Percentiles rank a stretch among this genome's conserved stretches.
phyloP scores from a whole-genome alignment of 2,113 vertebrate genomes.

The Tonatia bakeri region DNA sequence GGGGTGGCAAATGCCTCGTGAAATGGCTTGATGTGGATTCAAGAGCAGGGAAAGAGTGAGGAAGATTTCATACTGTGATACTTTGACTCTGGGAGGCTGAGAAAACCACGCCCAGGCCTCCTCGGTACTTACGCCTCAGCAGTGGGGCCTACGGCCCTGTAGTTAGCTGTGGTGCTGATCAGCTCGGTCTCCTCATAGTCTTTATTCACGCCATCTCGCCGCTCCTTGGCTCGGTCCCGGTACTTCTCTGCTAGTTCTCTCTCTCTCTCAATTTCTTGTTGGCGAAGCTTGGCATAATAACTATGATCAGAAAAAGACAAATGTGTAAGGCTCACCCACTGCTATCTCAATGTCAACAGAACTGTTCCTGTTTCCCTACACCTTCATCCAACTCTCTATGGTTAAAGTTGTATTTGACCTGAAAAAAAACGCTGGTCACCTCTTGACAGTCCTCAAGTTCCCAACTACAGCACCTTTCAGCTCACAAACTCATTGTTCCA shows the following conservation, averaged over 20 bases:
- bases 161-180: conserved; percentile 98
- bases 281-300: conserved; percentile 97
- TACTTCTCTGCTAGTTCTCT: conserved; percentile 97
- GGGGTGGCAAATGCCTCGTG: neutral
- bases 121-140: conserved; percentile 90
- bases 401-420: neutral
- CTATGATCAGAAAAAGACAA: conserved; percentile 74
- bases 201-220: conserved; percentile 96
- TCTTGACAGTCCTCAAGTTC: neutral
- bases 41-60: neutral
- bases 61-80: neutral
- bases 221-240: conserved; percentile 93
- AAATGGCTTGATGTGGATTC: neutral
- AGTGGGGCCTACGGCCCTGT: conserved; percentile 94
- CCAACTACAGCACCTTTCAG: neutral
- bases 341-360: neutral
- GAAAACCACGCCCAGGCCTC: neutral
- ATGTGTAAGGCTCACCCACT: neutral
- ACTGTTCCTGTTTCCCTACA: neutral
- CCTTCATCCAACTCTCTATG: neutral
- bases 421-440: neutral
- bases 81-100: neutral
- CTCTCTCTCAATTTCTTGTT: conserved; percentile 97
- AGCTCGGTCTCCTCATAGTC: conserved; percentile 98
- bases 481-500: neutral